Percentiles rank a stretch among this genome's conserved stretches.
These are phyloP conservation scores for Leontopithecus rosalia DNA, from an alignment of 2,797 vertebrate species.

Conservation along the genomic window DNA sequence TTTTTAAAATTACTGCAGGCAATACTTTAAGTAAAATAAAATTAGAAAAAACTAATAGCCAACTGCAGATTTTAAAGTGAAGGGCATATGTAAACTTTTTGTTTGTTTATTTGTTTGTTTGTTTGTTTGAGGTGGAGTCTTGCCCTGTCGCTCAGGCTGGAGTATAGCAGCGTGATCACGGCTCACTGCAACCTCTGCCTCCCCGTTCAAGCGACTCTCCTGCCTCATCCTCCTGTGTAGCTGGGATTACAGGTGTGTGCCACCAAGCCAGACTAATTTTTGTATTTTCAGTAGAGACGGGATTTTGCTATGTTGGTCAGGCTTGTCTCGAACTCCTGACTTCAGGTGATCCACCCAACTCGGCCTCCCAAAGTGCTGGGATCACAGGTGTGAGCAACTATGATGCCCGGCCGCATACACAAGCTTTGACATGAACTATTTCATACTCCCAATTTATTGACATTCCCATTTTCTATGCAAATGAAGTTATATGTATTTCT, in stretches of 20 bases:
- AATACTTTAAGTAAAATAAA: slow-evolving; percentile 49
- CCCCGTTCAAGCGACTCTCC: neutral
- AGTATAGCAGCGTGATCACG: neutral
- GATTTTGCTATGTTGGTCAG: neutral
- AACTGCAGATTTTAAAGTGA: slow-evolving; percentile 41
- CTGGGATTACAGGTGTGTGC: neutral
- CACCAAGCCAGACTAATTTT: neutral
- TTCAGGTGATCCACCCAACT: neutral
- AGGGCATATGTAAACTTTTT: neutral
- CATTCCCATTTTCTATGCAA: neutral
- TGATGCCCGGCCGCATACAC: accelerated
- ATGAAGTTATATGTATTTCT: slow-evolving; percentile 1
- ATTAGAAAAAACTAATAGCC: neutral
- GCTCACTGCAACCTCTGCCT: neutral
- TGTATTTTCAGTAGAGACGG: neutral
- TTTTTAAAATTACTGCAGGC: neutral
- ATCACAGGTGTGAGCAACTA: neutral
- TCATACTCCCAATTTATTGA: neutral
- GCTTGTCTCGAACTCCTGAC: neutral
- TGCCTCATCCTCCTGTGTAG: neutral
- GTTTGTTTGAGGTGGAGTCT: neutral
- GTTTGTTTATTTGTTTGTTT: neutral
- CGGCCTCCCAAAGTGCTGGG: neutral
- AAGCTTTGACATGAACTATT: neutral
- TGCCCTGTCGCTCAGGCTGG: neutral